Conservation (phyloP, 2,797 vertebrate genomes). For the Trachurus trachurus region DNA sequence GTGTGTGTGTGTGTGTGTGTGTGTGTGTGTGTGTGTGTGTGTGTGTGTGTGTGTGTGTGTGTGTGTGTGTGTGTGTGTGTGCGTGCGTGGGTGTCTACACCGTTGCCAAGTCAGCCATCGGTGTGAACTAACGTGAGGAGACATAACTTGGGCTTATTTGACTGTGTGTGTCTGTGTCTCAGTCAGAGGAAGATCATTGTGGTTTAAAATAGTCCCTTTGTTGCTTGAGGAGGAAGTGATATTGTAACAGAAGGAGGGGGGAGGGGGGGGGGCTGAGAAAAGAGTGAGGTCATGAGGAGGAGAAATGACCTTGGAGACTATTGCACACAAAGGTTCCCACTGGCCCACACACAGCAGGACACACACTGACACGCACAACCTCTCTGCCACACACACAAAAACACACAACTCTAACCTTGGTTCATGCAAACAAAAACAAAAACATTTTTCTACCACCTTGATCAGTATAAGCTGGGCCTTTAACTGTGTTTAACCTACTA, state of each 20-base stretch:
- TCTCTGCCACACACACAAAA: slow-evolving; percentile 15
- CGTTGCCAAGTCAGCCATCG: slow-evolving; percentile 13
- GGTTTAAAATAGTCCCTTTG: slow-evolving; percentile 83
- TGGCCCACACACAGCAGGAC: slow-evolving; percentile 37
- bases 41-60: background rate
- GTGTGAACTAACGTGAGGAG: slow-evolving; percentile 31
- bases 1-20: background rate
- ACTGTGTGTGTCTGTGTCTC: slow-evolving; percentile 41
- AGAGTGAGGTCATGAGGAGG: slow-evolving; percentile 88
- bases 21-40: background rate
- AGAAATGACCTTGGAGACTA: slow-evolving; percentile 73
- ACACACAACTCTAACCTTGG: background rate
- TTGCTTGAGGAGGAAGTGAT: slow-evolving; percentile 79
- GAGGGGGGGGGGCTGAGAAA: slow-evolving; percentile 83
- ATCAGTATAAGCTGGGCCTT: no score
- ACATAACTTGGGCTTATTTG: slow-evolving; percentile 11
- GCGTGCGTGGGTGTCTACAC: background rate
- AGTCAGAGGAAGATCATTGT: slow-evolving; percentile 78
- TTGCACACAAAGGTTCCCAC: slow-evolving; percentile 68
- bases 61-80: background rate
- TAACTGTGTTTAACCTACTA: no score
- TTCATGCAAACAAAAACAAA: no score
- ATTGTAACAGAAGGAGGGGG: slow-evolving; percentile 33
- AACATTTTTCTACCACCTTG: no score
- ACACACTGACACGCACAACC: slow-evolving; percentile 17